Percentiles rank a stretch among this genome's conserved stretches.
phyloP scores from a whole-genome alignment of 2,797 vertebrate species.

The Lophius americanus region DNA sequence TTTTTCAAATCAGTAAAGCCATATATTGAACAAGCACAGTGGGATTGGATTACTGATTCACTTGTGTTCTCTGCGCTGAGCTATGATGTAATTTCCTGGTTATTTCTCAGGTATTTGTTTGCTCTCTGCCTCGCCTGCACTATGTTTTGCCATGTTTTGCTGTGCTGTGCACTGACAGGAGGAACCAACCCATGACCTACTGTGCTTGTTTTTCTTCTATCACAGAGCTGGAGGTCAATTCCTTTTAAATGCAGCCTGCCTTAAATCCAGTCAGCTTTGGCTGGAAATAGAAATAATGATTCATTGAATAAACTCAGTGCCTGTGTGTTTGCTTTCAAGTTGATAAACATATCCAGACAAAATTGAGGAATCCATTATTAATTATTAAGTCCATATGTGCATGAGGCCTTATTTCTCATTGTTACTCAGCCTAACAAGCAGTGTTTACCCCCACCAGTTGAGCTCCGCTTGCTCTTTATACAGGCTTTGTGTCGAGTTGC shows the following conservation, averaged over 20 bases:
- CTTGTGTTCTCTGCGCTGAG: slow-evolving; percentile 59
- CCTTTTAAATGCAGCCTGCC: slow-evolving; percentile 66
- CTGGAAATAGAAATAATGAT: slow-evolving; percentile 67
- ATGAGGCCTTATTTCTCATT: slow-evolving; percentile 63
- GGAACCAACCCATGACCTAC: slow-evolving; percentile 75
- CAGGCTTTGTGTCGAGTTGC: slow-evolving; percentile 76
- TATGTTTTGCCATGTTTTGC: slow-evolving; percentile 58
- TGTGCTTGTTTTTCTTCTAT: slow-evolving; percentile 78
- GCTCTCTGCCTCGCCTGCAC: slow-evolving; percentile 50
- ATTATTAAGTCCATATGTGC: slow-evolving; percentile 72
- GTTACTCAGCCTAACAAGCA: slow-evolving; percentile 57
- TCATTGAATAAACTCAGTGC: slow-evolving; percentile 41
- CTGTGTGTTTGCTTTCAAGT: slow-evolving; percentile 38
- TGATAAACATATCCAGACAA: slow-evolving; percentile 48
- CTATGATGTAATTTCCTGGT: slow-evolving; percentile 79
- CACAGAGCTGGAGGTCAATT: slow-evolving; percentile 73
- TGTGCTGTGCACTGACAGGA: slow-evolving; percentile 66
- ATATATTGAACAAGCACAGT: slow-evolving; percentile 51
- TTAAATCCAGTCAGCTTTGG: slow-evolving; percentile 49
- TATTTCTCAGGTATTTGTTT: slow-evolving; percentile 79
- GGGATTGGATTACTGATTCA: slow-evolving; percentile 75
- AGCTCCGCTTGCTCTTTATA: slow-evolving; percentile 75
- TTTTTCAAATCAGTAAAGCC: slow-evolving; percentile 45
- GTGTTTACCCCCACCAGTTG: slow-evolving; percentile 76
- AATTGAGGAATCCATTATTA: slow-evolving; percentile 65